Evolutionary conservation across 2,888 invertebrate genomes (phyloP).

Genomic region (Trachelus stipa): DNA sequence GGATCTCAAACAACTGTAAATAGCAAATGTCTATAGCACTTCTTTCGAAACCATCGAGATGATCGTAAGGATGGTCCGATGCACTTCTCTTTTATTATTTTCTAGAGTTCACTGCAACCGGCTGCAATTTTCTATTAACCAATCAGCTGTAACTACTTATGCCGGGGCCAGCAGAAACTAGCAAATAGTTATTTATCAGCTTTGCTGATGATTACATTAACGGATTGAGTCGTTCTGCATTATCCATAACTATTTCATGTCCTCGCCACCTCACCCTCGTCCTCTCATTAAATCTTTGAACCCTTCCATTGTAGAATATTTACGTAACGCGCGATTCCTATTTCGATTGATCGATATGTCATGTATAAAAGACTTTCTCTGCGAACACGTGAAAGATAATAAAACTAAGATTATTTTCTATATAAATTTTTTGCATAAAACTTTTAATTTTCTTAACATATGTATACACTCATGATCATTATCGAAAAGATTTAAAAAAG

Average conservation of each 20-base stretch:
- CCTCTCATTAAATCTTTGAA: not conserved
- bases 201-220: not conserved
- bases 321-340: not conserved
- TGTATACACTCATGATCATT: no score
- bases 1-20: conserved; percentile 55
- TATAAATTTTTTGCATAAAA: not conserved
- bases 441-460: no score
- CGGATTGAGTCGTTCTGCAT: not conserved
- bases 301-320: not conserved
- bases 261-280: not conserved
- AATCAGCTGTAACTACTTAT: not conserved
- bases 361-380: conserved; percentile 45
- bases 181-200: not conserved
- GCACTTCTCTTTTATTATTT: not conserved
- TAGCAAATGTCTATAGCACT: conserved; percentile 35
- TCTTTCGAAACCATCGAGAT: conserved; percentile 23
- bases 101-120: conserved; percentile 39
- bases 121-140: conserved; percentile 25
- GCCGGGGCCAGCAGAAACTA: not conserved
- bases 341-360: conserved; percentile 7
- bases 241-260: not conserved
- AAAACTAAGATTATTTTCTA: conserved; percentile 41
- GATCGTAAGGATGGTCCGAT: not conserved
- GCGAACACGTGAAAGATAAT: conserved; percentile 31
- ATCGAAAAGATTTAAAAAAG: no score